phyloP scores from a whole-genome alignment of 2,888 invertebrate genomes.

The Palloptera scutellata region DNA sequence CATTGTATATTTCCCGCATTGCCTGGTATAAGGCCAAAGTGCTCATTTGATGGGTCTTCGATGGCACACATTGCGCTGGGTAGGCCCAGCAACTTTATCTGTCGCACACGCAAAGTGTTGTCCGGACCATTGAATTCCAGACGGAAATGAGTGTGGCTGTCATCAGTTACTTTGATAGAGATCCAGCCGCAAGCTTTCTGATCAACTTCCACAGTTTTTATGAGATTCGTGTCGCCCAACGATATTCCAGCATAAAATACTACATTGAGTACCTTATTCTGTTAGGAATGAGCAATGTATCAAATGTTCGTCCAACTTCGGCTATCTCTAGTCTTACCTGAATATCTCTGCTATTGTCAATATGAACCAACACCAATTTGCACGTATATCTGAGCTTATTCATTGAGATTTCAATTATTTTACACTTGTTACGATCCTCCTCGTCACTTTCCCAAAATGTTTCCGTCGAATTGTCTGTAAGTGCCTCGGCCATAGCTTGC shows the following conservation, averaged over 20 bases:
- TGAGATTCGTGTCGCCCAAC: slow-evolving; percentile 80
- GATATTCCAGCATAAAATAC: slow-evolving; percentile 86
- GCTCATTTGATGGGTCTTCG: slow-evolving; percentile 38
- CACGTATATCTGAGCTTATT: slow-evolving; percentile 66
- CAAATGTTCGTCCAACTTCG: neutral
- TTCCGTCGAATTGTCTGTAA: slow-evolving; percentile 94
- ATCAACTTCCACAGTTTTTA: slow-evolving; percentile 87
- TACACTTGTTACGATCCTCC: slow-evolving; percentile 92
- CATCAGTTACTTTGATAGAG: slow-evolving; percentile 78
- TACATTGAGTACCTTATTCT: slow-evolving; percentile 89
- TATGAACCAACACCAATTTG: slow-evolving; percentile 79
- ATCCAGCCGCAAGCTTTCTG: slow-evolving; percentile 89
- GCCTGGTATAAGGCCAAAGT: slow-evolving; percentile 31
- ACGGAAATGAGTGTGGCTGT: slow-evolving; percentile 72
- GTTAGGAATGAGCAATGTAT: neutral
- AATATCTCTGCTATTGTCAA: slow-evolving; percentile 93
- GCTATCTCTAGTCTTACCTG: slow-evolving; percentile 68
- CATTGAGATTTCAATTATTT: slow-evolving; percentile 78
- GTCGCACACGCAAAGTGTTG: slow-evolving; percentile 87
- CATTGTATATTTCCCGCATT: slow-evolving; percentile 35
- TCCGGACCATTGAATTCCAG: slow-evolving; percentile 92
- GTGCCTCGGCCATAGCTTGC: slow-evolving; percentile 90
- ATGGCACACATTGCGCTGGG: slow-evolving; percentile 54
- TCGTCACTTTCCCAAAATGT: slow-evolving; percentile 99
- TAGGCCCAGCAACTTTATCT: slow-evolving; percentile 76